Evolutionary conservation across 2,888 invertebrate species (phyloP).

Genomic region (Tinea trinotella): DNA sequence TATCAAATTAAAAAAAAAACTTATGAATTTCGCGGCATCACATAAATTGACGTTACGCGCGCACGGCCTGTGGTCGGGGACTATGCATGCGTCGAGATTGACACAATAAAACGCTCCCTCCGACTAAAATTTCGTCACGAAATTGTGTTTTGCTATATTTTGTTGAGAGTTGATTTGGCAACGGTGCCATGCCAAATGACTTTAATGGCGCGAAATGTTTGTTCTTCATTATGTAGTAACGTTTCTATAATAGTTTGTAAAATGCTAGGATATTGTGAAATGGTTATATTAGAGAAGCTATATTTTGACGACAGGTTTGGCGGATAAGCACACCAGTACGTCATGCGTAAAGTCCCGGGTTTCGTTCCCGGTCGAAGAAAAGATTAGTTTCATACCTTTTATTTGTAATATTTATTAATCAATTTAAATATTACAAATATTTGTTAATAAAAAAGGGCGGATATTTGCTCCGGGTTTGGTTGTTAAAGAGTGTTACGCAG

Average conservation of each 20-base stretch:
- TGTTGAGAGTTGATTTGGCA: constrained; percentile 51
- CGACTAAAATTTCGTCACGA: constrained; percentile 5
- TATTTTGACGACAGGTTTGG: no score
- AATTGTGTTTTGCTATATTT: constrained; percentile 29
- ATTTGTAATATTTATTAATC: no score
- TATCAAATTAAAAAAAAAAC: not conserved
- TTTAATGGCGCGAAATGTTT: constrained; percentile 23
- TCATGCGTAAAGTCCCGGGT: no score
- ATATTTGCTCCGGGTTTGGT: no score
- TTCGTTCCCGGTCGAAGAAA: no score
- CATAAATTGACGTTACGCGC: constrained; percentile 29
- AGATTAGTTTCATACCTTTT: no score
- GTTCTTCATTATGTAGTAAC: not conserved
- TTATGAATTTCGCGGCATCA: not conserved
- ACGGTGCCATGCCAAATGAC: constrained; percentile 38
- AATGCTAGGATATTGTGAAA: not conserved
- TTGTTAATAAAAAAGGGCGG: no score
- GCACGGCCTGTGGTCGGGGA: constrained; percentile 44
- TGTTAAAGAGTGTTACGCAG: no score
- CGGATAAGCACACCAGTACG: no score
- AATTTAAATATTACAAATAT: no score
- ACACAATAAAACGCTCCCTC: constrained; percentile 52
- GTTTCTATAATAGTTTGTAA: not conserved
- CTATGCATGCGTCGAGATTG: constrained; percentile 37
- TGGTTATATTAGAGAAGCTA: no score